phyloP scores from a whole-genome alignment of 2,113 vertebrate genomes.

The Syrrhaptes paradoxus region DNA sequence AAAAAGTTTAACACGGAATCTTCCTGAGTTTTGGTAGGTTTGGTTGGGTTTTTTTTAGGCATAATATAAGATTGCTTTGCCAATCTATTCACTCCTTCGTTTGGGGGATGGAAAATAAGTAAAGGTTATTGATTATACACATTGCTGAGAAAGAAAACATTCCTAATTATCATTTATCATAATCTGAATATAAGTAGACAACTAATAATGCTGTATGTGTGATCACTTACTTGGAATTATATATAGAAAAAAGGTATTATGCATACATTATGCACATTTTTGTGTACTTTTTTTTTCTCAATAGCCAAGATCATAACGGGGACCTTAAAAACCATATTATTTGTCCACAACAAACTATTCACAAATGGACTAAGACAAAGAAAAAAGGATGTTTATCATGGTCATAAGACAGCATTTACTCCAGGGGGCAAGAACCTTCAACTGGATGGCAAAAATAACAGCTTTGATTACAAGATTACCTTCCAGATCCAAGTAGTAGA shows the following conservation, averaged over 20 bases:
- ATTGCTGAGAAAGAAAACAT: neutral
- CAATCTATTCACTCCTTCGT: neutral
- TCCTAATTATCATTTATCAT: neutral
- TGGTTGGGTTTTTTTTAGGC: neutral
- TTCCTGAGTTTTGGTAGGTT: neutral
- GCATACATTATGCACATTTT: neutral
- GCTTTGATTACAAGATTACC: neutral
- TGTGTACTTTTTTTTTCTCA: neutral
- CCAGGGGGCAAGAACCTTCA: neutral
- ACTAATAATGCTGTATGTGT: neutral
- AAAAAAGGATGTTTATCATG: neutral
- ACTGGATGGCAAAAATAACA: neutral
- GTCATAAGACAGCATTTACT: neutral
- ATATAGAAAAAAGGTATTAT: neutral
- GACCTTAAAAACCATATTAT: neutral
- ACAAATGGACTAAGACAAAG: neutral
- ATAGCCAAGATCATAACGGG: neutral
- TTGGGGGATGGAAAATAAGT: neutral
- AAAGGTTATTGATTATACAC: neutral
- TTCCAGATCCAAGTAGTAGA: neutral
- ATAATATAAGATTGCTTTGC: neutral
- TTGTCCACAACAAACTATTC: neutral
- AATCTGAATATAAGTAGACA: neutral
- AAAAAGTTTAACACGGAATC: neutral
- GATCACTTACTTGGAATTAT: neutral